These are phyloP conservation scores for Malacoraja senta DNA, from an alignment of 2,797 vertebrate genomes.

Conservation along the genomic window DNA sequence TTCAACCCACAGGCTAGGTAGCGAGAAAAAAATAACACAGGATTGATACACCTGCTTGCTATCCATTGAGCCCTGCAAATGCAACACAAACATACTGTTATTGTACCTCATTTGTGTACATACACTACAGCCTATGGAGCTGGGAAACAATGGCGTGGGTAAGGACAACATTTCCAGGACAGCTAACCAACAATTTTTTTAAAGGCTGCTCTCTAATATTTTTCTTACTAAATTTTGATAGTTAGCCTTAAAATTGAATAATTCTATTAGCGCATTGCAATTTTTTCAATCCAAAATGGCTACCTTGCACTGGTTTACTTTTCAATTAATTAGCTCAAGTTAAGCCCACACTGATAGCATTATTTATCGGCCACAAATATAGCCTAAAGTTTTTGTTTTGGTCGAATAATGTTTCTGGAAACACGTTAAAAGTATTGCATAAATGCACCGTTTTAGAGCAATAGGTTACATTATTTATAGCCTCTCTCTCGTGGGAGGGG, in stretches of 20 bases:
- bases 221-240: not conserved
- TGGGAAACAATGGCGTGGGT: not conserved
- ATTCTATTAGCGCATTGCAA: not conserved
- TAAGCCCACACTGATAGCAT: not conserved
- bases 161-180: not conserved
- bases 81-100: not conserved
- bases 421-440: not conserved
- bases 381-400: not conserved
- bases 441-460: not conserved
- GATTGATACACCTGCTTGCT: not conserved
- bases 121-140: not conserved
- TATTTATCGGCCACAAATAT: not conserved
- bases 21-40: not conserved
- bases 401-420: not conserved
- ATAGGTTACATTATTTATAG: not conserved
- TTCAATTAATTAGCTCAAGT: not conserved
- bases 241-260: not conserved
- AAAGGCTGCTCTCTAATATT: not conserved
- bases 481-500: not conserved
- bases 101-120: not conserved
- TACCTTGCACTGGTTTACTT: not conserved
- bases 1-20: not conserved
- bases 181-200: not conserved
- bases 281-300: not conserved
- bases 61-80: not conserved